A percentile compares a stretch with the other conserved stretches of the same genome.
phyloP scores from a whole-genome alignment of 1,140 invertebrate species.

The Gonioctena quinquepunctata region DNA sequence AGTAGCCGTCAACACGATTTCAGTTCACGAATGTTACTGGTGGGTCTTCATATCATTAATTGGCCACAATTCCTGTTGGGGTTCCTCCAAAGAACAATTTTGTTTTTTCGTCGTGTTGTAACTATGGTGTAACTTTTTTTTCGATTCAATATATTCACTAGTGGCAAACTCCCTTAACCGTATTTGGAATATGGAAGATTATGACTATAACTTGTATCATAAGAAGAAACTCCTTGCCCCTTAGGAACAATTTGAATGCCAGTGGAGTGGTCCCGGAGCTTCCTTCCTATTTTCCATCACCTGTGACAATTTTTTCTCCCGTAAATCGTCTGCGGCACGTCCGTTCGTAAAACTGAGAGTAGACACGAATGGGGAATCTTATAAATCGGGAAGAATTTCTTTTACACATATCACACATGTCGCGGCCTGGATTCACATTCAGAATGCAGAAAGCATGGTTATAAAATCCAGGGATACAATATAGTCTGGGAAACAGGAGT shows the following conservation, averaged over 20 bases:
- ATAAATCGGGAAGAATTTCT: neutral
- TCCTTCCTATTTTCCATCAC: neutral
- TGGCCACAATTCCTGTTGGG: no score
- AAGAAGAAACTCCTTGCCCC: rapidly evolving
- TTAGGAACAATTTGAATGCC: neutral
- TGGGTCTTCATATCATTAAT: no score
- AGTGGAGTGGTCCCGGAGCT: neutral
- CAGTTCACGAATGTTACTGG: no score
- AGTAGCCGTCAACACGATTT: no score
- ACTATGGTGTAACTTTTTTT: no score
- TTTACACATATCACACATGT: neutral
- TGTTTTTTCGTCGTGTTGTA: no score
- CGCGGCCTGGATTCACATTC: neutral
- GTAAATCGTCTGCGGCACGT: neutral
- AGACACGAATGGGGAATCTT: neutral
- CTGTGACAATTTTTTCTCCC: neutral
- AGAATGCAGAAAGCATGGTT: neutral
- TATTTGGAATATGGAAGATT: neutral
- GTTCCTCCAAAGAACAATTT: no score
- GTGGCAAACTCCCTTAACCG: neutral
- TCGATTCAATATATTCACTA: no score
- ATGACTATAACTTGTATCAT: neutral
- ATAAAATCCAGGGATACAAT: no score
- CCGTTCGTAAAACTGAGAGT: neutral
- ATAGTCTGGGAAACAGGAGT: no score